Base-by-base conservation (phyloP, 2,888 invertebrate species). In the Lottia scabra region DNA sequence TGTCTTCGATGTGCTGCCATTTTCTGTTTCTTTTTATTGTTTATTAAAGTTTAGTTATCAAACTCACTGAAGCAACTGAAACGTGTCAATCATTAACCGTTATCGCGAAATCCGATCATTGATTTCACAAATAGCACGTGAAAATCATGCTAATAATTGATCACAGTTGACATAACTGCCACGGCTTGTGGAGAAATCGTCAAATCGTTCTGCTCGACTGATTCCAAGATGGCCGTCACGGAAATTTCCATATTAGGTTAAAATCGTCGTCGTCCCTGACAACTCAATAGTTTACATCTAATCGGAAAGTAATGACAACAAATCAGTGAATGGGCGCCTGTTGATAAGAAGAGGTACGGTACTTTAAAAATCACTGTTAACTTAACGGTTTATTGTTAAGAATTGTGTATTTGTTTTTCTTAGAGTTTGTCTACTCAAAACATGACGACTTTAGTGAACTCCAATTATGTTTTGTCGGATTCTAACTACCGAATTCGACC, bases 401-500 rank as follows among this genome's bases (percentile, higher is more conserved):
- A 19, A 56, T 23, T 23, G 56, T 56, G 19, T 23, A 45, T 15
- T 45, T 19, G 27, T 48, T 15, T 16, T 27, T 19, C n/a, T 26
- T 48, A 62, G 15, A 15, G 13, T 38, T 30, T 71, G 15, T n/a
- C 19, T 65, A 26, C 16, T 38, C 38, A n/a, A 15, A 65, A 45
- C 64, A 82, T 71, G 69, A 85, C 84, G 85, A 78, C 85, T 30
- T 82, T 81, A 67, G 80, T 82, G 16, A 74, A 82, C 62, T 67
- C 80, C 26, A 74, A 72, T 62, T 78, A 56, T 10, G 80, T 84
- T 44, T 76, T 87, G 43, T 80, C 87, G 30, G 87, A 87, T 75
- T 87, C 87, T 6, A 76, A 75, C 16, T 81, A 81, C 67, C 84
- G 79, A 73, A 83, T 84, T 0, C 76, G 87, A 65, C 87, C 87